Conservation (phyloP, 2,113 vertebrate species). For the Promerops cafer region DNA sequence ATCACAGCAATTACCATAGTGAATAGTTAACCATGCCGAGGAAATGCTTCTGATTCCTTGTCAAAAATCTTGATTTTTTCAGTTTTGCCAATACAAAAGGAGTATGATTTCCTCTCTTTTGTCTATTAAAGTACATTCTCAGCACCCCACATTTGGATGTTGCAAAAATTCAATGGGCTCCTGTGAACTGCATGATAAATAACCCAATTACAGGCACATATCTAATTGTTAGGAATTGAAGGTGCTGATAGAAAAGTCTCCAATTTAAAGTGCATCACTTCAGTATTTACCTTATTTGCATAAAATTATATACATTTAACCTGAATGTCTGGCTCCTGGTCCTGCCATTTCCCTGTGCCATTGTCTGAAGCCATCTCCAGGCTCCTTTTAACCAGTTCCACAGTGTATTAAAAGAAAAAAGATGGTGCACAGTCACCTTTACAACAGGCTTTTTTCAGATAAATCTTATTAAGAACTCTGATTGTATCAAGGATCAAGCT, state of each 20-base stretch:
- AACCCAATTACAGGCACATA: neutral
- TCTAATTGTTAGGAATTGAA: neutral
- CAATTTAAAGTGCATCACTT: neutral
- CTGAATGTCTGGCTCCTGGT: neutral
- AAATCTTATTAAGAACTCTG: conserved; percentile 62
- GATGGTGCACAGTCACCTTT: neutral
- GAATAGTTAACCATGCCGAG: neutral
- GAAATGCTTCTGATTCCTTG: neutral
- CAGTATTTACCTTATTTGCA: neutral
- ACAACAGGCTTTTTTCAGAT: neutral
- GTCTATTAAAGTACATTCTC: neutral
- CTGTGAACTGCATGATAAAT: neutral
- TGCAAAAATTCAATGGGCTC: neutral
- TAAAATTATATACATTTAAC: neutral
- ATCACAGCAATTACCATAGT: neutral
- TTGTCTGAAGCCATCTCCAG: neutral
- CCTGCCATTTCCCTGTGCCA: neutral
- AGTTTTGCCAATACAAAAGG: neutral
- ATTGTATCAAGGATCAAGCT: conserved; percentile 69
- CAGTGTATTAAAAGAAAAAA: neutral
- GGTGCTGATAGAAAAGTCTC: neutral
- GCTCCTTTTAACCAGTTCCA: neutral
- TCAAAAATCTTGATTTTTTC: neutral
- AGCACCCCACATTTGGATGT: neutral
- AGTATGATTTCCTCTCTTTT: neutral